Percentiles rank a stretch among this genome's conserved stretches.
These are phyloP conservation scores for Platyscapa corneri DNA, from an alignment of 1,140 invertebrate species.

Conservation along the genomic window DNA sequence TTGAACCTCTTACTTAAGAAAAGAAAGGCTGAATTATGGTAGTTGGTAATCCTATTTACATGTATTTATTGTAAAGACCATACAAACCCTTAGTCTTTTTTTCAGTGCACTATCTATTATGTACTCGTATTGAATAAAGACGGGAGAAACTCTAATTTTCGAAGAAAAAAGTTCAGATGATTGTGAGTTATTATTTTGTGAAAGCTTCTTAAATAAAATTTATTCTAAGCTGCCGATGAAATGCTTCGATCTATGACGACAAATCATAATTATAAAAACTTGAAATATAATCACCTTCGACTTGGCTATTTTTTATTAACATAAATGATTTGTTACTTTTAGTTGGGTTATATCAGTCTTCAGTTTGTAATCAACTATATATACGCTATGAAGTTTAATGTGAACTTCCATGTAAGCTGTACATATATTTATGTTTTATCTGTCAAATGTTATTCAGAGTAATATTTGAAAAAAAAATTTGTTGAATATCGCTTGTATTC, in stretches of 20 bases:
- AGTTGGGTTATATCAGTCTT: background rate
- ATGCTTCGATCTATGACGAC: background rate
- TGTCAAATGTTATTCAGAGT: background rate
- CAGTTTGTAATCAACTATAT: background rate
- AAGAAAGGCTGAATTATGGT: background rate
- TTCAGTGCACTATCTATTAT: background rate
- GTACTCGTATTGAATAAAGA: background rate
- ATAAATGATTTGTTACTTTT: background rate
- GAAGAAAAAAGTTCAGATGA: background rate
- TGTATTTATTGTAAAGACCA: background rate
- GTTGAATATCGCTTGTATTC: too few relatives aligned
- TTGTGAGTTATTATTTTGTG: background rate
- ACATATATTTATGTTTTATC: background rate
- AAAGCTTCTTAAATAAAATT: background rate
- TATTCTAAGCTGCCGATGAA: background rate
- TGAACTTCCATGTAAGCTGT: background rate
- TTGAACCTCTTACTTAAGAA: conserved; percentile 22
- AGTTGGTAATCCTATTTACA: background rate
- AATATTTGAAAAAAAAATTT: background rate
- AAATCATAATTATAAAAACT: background rate
- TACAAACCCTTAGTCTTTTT: background rate
- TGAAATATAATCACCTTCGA: background rate
- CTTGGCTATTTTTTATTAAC: background rate
- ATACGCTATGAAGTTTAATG: background rate
- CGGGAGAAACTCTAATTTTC: background rate